Conservation (phyloP, 2,797 vertebrate genomes). For the Melanotaenia trifasciata region DNA sequence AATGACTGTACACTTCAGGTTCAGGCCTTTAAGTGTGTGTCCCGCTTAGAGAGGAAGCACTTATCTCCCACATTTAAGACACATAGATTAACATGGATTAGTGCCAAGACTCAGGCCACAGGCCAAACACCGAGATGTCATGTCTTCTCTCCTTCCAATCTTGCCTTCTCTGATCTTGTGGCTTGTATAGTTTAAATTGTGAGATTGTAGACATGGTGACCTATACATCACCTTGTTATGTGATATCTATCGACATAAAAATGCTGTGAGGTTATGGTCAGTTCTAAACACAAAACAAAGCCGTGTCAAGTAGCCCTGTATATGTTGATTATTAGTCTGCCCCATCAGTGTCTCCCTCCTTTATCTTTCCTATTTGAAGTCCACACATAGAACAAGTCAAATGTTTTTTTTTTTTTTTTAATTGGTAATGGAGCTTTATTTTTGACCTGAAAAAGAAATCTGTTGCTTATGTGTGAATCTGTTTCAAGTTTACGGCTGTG, state of each 20-base stretch:
- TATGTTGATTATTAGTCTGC: constrained; percentile 1
- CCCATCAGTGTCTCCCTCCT: background rate
- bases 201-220: constrained; percentile 7
- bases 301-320: constrained; percentile 9
- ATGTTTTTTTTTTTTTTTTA: background rate
- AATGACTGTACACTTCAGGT: constrained; percentile 64
- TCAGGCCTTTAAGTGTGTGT: constrained; percentile 70
- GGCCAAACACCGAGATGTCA: constrained; percentile 68
- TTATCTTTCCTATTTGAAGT: constrained; percentile 8
- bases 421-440: constrained; percentile 1
- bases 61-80: constrained; percentile 80
- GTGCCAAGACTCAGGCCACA: constrained; percentile 68
- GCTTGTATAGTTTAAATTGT: constrained; percentile 22
- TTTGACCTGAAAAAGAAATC: background rate
- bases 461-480: background rate
- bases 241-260: constrained; percentile 4
- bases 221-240: constrained; percentile 15
- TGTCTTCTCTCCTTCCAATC: constrained; percentile 52
- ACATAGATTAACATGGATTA: constrained; percentile 84
- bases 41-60: constrained; percentile 72
- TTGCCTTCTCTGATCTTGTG: constrained; percentile 24
- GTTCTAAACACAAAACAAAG: constrained; percentile 1
- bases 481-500: constrained; percentile 7
- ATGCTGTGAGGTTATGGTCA: constrained; percentile 2
- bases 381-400: constrained; percentile 3